Percentiles rank a stretch among this genome's conserved stretches.
Conservation (phyloP, 2,113 vertebrate species). For the Macroglossus sobrinus region DNA sequence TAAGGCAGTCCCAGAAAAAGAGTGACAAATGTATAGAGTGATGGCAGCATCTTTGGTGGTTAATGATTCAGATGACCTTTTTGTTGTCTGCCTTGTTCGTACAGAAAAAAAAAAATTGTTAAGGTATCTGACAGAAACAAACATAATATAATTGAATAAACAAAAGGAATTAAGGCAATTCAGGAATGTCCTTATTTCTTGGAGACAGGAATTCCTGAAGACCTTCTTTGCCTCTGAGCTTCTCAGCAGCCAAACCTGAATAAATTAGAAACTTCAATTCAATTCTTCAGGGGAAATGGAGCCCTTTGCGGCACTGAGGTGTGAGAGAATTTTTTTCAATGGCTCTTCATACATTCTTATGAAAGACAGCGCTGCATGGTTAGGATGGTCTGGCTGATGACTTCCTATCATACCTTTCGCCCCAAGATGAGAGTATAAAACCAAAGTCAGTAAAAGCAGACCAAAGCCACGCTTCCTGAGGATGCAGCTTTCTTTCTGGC, state of each 20-base stretch:
- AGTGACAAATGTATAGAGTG: rapidly evolving
- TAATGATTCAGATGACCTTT: background rate
- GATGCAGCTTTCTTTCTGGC: background rate
- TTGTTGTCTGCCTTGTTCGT: background rate
- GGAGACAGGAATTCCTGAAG: background rate
- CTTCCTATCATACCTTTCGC: background rate
- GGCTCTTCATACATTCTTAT: background rate
- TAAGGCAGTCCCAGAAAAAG: too few relatives aligned
- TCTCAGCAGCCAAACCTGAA: background rate
- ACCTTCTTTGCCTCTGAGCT: background rate
- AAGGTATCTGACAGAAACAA: background rate
- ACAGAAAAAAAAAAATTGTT: background rate
- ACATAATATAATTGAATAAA: background rate
- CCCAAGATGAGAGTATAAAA: rapidly evolving
- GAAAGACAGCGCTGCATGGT: background rate
- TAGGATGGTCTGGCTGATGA: background rate
- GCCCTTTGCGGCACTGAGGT: background rate
- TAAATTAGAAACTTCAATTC: background rate
- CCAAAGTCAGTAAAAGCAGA: background rate
- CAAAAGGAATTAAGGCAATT: background rate
- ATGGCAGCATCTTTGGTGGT: too few relatives aligned
- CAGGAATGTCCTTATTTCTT: too few relatives aligned
- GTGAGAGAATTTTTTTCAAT: background rate
- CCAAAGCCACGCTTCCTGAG: background rate
- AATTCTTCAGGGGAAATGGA: background rate